These are phyloP conservation scores for Cylas formicarius DNA, from an alignment of 1,140 invertebrate species.

Conservation along the genomic window DNA sequence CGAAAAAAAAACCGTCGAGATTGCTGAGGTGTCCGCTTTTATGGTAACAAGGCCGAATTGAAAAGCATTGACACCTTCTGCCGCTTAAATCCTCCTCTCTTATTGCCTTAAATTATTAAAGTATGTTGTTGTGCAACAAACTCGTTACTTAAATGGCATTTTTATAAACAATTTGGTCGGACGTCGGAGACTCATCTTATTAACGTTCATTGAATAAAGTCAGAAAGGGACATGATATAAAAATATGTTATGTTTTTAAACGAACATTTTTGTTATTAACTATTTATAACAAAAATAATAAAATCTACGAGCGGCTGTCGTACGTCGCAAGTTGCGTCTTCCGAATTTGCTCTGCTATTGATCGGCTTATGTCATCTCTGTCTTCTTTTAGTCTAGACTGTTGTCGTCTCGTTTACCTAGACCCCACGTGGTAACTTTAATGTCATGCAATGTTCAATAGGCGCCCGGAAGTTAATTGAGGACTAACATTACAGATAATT, in stretches of 20 bases:
- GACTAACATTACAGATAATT: too few species aligned
- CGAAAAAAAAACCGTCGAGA: too few species aligned
- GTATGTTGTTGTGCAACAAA: slow-evolving; percentile 11
- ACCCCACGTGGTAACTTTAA: slow-evolving; percentile 21
- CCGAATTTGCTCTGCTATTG: slow-evolving; percentile 16
- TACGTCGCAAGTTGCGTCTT: slow-evolving; percentile 5
- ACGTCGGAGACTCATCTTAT: slow-evolving; percentile 9
- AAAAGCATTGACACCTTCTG: slow-evolving; percentile 15
- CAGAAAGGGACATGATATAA: too few species aligned
- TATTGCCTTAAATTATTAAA: slow-evolving; percentile 7
- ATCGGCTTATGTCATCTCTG: slow-evolving; percentile 12
- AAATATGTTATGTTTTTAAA: too few species aligned
- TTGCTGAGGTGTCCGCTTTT: too few species aligned
- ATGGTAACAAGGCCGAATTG: slow-evolving; percentile 17
- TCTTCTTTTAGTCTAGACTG: slow-evolving; percentile 3
- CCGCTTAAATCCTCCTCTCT: slow-evolving; percentile 19
- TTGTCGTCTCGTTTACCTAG: slow-evolving; percentile 5
- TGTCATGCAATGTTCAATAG: slow-evolving; percentile 3
- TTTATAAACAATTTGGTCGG: too few species aligned
- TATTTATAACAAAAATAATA: too few species aligned
- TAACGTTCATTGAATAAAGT: slow-evolving; percentile 16
- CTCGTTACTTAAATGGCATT: too few species aligned
- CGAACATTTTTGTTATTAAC: too few species aligned
- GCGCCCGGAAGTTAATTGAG: too few species aligned
- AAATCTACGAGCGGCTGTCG: too few species aligned